Evolutionary conservation across 2,888 invertebrate species (phyloP).

Genomic region (Drosophila histrio): DNA sequence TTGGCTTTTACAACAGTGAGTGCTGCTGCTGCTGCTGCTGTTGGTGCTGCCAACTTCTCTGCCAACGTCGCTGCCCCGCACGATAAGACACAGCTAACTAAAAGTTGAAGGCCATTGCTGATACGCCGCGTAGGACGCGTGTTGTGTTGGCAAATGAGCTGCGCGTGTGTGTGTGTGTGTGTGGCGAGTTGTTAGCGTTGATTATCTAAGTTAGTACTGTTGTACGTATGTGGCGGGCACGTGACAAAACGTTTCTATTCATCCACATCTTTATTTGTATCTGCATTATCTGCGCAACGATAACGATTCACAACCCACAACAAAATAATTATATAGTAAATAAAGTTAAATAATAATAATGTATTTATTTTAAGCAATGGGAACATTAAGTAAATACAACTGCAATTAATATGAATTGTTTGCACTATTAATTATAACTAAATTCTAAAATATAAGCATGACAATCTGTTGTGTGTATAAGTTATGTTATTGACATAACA

Average conservation of each 20-base stretch:
- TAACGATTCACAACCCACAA: not conserved
- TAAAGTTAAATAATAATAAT: not conserved
- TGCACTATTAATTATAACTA: too few species aligned
- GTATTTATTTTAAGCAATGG: too few species aligned
- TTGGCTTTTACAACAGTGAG: constrained; percentile 62
- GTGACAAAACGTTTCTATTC: constrained; percentile 60
- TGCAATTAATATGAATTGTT: too few species aligned
- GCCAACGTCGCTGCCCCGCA: constrained; percentile 63
- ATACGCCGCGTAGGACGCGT: constrained; percentile 75
- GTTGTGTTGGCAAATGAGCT: constrained; percentile 30
- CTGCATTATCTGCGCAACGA: constrained; percentile 40
- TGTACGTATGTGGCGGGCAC: constrained; percentile 54
- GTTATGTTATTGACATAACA: not conserved
- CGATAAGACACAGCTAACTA: constrained; percentile 76
- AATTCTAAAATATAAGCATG: too few species aligned
- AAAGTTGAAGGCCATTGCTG: constrained; percentile 82
- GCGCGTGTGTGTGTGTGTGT: constrained; percentile 25
- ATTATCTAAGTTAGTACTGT: constrained; percentile 64
- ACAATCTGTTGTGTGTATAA: too few species aligned
- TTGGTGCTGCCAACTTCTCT: constrained; percentile 4
- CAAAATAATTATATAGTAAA: not conserved
- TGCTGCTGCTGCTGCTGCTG: constrained; percentile 7
- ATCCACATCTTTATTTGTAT: constrained; percentile 42
- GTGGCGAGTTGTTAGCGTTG: constrained; percentile 66
- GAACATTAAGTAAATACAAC: too few species aligned